These are phyloP conservation scores for Pseudorectes ferrugineus DNA, from an alignment of 2,113 vertebrate species.

Conservation along the genomic window DNA sequence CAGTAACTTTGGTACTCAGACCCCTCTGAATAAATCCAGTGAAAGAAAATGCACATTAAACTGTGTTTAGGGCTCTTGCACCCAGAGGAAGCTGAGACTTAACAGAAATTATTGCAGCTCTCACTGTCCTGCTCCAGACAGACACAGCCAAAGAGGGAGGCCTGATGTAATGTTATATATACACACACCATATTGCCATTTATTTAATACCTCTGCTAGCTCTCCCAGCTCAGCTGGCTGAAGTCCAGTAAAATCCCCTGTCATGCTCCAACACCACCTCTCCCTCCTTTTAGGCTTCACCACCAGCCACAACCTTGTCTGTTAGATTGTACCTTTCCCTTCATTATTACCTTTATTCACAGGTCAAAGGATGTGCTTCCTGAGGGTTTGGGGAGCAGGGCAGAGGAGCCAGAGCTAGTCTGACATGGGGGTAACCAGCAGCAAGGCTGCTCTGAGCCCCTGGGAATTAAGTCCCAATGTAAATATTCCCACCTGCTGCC, in stretches of 20 bases:
- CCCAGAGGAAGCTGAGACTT: not conserved
- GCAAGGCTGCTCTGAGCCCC: not conserved
- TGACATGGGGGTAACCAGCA: not conserved
- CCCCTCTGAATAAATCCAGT: not conserved
- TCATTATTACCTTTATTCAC: not conserved
- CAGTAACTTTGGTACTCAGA: not conserved
- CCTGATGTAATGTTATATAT: not conserved
- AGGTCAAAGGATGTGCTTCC: not conserved
- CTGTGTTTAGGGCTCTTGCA: not conserved
- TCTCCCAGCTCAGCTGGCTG: not conserved
- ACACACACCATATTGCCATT: not conserved
- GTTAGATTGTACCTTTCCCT: not conserved
- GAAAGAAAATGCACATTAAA: not conserved
- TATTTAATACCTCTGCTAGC: not conserved
- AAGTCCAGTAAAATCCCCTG: not conserved
- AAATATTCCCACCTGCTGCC: not conserved
- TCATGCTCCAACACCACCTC: not conserved
- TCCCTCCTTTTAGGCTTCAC: not conserved
- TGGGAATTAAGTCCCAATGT: not conserved
- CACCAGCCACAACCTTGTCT: not conserved
- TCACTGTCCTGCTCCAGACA: not conserved
- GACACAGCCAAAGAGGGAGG: not conserved
- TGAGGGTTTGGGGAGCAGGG: not conserved
- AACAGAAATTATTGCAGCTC: not conserved
- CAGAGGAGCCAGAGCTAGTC: not conserved